phyloP scores from a whole-genome alignment of 1,140 invertebrate species.

The Cherax quadricarinatus region DNA sequence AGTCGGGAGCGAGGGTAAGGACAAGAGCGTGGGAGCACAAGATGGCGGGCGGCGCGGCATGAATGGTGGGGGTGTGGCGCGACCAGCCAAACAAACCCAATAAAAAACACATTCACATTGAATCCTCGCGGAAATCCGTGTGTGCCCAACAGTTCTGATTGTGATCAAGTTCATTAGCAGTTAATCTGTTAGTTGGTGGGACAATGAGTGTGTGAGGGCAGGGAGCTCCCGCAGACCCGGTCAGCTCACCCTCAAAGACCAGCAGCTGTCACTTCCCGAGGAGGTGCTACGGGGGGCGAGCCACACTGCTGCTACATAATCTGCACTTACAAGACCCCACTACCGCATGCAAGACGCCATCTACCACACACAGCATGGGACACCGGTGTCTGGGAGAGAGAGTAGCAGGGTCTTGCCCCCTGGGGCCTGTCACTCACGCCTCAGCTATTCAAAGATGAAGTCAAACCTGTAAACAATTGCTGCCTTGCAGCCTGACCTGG shows the following conservation, averaged over 20 bases:
- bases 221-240: slow-evolving; percentile 23
- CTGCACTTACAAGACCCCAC: background rate
- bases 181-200: slow-evolving; percentile 49
- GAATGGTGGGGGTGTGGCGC: slow-evolving; percentile 43
- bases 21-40: slow-evolving; percentile 52
- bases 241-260: background rate
- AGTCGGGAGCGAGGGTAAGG: background rate
- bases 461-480: background rate
- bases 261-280: slow-evolving; percentile 31
- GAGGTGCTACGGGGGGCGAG: slow-evolving; percentile 20
- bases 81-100: slow-evolving; percentile 49
- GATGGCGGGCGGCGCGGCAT: slow-evolving; percentile 55
- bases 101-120: slow-evolving; percentile 67
- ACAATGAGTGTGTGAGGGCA: slow-evolving; percentile 35
- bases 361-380: background rate
- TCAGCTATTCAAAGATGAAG: background rate
- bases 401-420: background rate
- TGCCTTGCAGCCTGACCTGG: background rate
- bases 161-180: slow-evolving; percentile 65
- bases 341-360: background rate
- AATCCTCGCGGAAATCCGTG: slow-evolving; percentile 62
- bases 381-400: background rate
- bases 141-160: slow-evolving; percentile 65
- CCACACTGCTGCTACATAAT: background rate
- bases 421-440: background rate